Evolutionary conservation across 2,888 invertebrate genomes (phyloP).

Genomic region (Amphiduros pacificus): DNA sequence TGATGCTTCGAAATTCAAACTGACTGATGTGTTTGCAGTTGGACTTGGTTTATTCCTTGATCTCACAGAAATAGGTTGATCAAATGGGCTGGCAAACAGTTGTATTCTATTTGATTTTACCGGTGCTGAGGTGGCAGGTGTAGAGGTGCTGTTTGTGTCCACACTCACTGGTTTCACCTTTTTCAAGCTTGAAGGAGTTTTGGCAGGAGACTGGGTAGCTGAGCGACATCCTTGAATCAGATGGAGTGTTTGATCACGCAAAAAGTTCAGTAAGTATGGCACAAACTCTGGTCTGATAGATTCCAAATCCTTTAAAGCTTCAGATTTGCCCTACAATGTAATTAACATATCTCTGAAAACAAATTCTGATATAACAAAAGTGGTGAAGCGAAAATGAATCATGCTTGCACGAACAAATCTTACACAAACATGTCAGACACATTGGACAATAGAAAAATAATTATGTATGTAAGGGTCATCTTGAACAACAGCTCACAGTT

Average conservation of each 20-base stretch:
- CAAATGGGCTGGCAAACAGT: constrained; percentile 40
- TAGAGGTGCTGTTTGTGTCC: constrained; percentile 2
- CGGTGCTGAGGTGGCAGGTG: background rate
- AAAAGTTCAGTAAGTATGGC: constrained; percentile 47
- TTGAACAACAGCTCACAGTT: too few relatives aligned
- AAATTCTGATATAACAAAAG: too few relatives aligned
- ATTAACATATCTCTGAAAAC: too few relatives aligned
- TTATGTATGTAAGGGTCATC: too few relatives aligned
- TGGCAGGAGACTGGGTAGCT: constrained; percentile 44
- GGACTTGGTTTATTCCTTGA: background rate
- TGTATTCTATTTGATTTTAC: constrained; percentile 34
- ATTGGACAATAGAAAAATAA: too few relatives aligned
- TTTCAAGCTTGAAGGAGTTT: constrained; percentile 41
- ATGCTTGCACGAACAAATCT: too few relatives aligned
- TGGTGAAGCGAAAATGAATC: too few relatives aligned
- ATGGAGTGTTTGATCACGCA: constrained; percentile 46
- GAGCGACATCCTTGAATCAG: constrained; percentile 42
- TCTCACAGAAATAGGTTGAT: constrained; percentile 2
- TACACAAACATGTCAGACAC: too few relatives aligned
- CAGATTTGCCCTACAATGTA: too few relatives aligned
- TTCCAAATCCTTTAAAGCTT: background rate
- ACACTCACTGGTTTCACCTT: constrained; percentile 23
- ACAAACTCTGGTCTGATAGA: constrained; percentile 37
- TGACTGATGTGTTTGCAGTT: background rate
- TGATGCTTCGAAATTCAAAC: background rate